Percentiles rank a stretch among this genome's conserved stretches.
Conservation (phyloP, 2,888 invertebrate species). For the Zygogramma bicolorata region DNA sequence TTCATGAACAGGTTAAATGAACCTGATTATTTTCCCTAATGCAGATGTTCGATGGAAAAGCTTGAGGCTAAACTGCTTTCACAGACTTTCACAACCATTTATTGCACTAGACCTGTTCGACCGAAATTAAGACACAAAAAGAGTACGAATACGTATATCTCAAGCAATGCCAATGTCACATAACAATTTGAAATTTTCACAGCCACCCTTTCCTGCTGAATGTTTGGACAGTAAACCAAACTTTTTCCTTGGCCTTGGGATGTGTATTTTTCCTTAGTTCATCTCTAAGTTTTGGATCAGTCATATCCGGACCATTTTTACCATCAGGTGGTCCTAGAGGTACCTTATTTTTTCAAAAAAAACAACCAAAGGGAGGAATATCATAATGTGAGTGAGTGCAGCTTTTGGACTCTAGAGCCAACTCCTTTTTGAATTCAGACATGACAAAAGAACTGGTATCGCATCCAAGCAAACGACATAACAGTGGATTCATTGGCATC, state of each 20-base stretch:
- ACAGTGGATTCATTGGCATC: no score
- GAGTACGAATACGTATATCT: no score
- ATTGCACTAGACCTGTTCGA: no score
- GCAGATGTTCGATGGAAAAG: no score
- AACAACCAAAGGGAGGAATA: constrained; percentile 59
- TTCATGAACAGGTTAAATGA: no score
- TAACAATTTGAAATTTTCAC: background rate
- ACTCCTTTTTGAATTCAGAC: constrained; percentile 61
- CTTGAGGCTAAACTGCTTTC: no score
- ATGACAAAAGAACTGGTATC: constrained; percentile 48
- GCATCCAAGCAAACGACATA: constrained; percentile 20
- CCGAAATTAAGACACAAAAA: no score
- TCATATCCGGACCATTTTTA: background rate
- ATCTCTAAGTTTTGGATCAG: background rate
- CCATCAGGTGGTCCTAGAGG: no score
- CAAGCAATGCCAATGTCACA: no score
- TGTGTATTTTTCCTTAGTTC: background rate
- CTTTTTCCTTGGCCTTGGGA: background rate
- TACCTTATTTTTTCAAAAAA: constrained; percentile 35
- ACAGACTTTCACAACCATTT: no score
- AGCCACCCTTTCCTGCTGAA: background rate
- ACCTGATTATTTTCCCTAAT: no score
- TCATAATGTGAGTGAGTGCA: constrained; percentile 62
- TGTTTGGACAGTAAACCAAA: background rate
- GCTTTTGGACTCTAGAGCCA: constrained; percentile 58